A percentile compares a stretch with the other conserved stretches of the same genome.
Conservation (phyloP, 2,797 vertebrate species). For the Enteromius fasciolatus region DNA sequence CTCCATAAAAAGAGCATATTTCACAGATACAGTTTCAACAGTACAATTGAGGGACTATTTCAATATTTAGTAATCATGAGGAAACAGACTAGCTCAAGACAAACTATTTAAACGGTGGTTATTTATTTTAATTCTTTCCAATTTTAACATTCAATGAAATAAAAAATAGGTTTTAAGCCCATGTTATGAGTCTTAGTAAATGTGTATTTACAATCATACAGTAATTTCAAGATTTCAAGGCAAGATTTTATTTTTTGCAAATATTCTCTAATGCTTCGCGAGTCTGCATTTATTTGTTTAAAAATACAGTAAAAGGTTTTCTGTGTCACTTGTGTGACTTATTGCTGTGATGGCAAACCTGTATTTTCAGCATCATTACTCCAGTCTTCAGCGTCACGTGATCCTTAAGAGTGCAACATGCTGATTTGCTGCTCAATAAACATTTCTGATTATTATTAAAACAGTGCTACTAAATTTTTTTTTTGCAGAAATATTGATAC, state of each 20-base stretch:
- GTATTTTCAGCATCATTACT: background rate
- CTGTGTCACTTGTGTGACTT: too few species aligned
- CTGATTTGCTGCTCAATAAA: too few species aligned
- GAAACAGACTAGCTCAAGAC: background rate
- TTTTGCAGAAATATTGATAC: background rate
- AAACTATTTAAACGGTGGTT: background rate
- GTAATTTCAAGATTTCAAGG: background rate
- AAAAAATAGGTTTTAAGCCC: background rate
- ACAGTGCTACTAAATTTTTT: background rate
- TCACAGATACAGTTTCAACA: conserved; percentile 3
- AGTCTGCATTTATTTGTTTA: background rate
- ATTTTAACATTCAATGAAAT: background rate
- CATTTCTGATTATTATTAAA: background rate
- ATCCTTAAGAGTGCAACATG: too few species aligned
- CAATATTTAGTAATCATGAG: background rate
- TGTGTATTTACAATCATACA: background rate
- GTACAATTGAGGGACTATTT: background rate
- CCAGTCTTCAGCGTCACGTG: background rate
- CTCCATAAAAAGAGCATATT: background rate
- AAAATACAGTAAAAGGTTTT: background rate
- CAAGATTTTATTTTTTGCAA: background rate
- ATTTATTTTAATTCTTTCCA: background rate
- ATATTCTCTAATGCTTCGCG: background rate
- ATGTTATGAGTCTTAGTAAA: background rate
- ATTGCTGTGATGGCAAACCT: too few species aligned